phyloP scores from a whole-genome alignment of 2,797 vertebrate genomes.

The Rhodeus uyekii region DNA sequence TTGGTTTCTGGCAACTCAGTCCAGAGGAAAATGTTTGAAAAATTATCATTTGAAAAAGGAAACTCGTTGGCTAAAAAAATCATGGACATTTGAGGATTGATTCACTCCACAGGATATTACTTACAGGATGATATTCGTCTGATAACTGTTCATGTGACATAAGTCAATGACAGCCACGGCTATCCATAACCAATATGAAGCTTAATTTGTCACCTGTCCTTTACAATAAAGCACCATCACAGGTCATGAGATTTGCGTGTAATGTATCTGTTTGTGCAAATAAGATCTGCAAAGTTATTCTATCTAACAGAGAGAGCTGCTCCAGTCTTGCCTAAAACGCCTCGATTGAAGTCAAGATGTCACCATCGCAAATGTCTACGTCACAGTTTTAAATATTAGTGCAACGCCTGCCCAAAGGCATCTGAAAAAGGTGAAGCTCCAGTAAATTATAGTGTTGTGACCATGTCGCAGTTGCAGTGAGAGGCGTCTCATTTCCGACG shows the following conservation, averaged over 20 bases:
- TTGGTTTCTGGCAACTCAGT: background rate
- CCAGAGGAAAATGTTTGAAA: background rate
- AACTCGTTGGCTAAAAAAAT: conserved; percentile 9
- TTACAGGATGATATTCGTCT: background rate
- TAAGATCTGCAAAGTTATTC: too few species aligned
- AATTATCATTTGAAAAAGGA: background rate
- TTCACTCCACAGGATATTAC: conserved; percentile 1
- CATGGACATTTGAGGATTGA: background rate
- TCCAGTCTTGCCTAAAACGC: too few species aligned
- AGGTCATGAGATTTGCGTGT: background rate
- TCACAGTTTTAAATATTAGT: too few species aligned
- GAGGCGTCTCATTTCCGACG: too few species aligned
- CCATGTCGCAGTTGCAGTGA: too few species aligned
- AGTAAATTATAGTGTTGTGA: too few species aligned
- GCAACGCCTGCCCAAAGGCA: too few species aligned
- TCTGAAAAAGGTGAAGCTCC: too few species aligned
- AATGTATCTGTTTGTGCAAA: too few species aligned
- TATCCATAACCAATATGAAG: background rate
- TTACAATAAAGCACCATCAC: background rate
- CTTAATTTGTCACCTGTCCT: background rate
- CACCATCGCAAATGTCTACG: too few species aligned
- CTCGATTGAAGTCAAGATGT: too few species aligned
- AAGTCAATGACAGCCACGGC: conserved; percentile 4
- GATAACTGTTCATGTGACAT: background rate
- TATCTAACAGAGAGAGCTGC: too few species aligned